These are phyloP conservation scores for Halotydeus destructor DNA, from an alignment of 1,140 invertebrate species.

Conservation along the genomic window DNA sequence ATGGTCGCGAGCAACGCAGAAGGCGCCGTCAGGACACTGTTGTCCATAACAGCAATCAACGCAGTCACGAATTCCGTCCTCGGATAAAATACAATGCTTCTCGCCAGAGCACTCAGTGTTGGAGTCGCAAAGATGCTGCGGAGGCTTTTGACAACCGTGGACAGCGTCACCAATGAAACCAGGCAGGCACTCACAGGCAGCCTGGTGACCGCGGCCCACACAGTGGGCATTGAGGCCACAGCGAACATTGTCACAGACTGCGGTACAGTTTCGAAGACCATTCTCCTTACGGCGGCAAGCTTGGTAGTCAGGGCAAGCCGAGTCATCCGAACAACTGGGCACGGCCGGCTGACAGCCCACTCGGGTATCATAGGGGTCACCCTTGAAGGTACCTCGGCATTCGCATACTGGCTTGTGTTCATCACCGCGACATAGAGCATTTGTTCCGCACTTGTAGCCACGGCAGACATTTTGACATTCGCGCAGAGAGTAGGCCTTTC, in stretches of 20 bases:
- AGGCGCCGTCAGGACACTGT: slow-evolving; percentile 57
- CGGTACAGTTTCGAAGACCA: slow-evolving; percentile 14
- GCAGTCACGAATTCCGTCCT: slow-evolving; percentile 16
- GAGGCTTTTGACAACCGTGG: slow-evolving; percentile 14
- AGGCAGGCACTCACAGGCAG: slow-evolving; percentile 47
- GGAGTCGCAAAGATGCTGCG: slow-evolving; percentile 31
- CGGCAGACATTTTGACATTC: slow-evolving; percentile 19
- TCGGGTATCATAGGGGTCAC: slow-evolving; percentile 20
- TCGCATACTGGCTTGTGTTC: slow-evolving; percentile 21
- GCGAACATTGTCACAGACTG: slow-evolving; percentile 17
- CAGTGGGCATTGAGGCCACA: slow-evolving; percentile 64
- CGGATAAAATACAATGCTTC: slow-evolving; percentile 28
- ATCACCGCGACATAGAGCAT: slow-evolving; percentile 19
- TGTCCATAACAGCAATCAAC: slow-evolving; percentile 13
- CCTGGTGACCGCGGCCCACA: slow-evolving; percentile 38
- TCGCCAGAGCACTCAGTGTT: slow-evolving; percentile 44
- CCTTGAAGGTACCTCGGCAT: slow-evolving; percentile 20
- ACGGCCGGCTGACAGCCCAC: slow-evolving; percentile 10
- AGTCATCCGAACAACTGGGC: slow-evolving; percentile 8
- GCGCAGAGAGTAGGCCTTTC: slow-evolving; percentile 8
- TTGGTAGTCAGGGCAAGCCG: slow-evolving; percentile 8
- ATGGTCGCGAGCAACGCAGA: slow-evolving; percentile 60
- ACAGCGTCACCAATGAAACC: slow-evolving; percentile 57
- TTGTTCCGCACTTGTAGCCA: slow-evolving; percentile 20
- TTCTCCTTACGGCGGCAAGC: slow-evolving; percentile 7